Evolutionary conservation across 92 coral and sea anemone species (phyloP), one percentile per base, ranked within the genome.

Genomic region (Siderastrea radians): DNA sequence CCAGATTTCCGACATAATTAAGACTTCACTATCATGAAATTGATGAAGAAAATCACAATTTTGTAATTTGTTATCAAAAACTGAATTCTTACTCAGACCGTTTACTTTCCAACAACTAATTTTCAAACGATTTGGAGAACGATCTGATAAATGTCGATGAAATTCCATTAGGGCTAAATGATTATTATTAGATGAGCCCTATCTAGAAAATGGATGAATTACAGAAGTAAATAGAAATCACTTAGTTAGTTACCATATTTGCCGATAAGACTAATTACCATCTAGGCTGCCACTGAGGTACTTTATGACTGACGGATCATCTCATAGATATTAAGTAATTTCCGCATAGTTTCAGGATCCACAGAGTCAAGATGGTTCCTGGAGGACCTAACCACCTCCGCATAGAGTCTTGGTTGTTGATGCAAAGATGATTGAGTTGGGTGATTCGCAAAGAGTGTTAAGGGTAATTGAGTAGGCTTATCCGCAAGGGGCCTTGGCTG

Each of bases 91-190:
- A 69, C 80, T 46, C n/a, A 80, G 58, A 54, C 91, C 91, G 66
- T 79, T 51, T 19, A 87, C 72, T 49, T 79, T 87, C 86, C 91
- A 87, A 59, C 91, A 87, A 26, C 91, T 79, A 47, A 66, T 10
- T 7, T 67, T 59, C 13, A 59, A 59, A 59, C 64, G 80, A 38
- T 48, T 16, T 19, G 38, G 59, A 43, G 80, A 61, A 58, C 73
- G 74, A 9, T 59, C 64, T 59, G 64, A 59, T 3, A 59, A 59
- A 59, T 59, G 64, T n/a, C 64, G 64, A 59, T 59, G 64, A 59
- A 59, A 13, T 13, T 59, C 13, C 72, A 74, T 74, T 62, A 17
- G 13, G 78, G 49, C 16, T 71, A 58, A 44, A 16, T 68, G 68
- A 26, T 59, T 59, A 62, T 62, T 62, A 38, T 26, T 26, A 26